A percentile compares a stretch with the other conserved stretches of the same genome.
These are phyloP conservation scores for Drosophila equinoxialis DNA, from an alignment of 1,140 invertebrate species.

Conservation along the genomic window DNA sequence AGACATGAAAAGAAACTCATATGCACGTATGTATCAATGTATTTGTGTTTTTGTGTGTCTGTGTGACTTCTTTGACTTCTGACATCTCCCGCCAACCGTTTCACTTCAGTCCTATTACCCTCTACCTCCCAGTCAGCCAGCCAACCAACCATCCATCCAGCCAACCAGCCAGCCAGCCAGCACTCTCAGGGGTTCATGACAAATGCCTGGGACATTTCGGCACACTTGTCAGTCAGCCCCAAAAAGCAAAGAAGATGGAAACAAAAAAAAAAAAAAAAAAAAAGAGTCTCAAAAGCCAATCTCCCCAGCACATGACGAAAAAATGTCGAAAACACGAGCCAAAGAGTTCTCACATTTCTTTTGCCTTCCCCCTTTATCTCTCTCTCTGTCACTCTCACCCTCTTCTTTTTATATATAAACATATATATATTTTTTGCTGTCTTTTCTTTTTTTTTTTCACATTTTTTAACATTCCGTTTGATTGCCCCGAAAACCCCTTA, in stretches of 20 bases:
- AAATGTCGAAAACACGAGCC: conserved; percentile 18
- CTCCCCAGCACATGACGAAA: conserved; percentile 36
- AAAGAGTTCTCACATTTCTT: conserved; percentile 30
- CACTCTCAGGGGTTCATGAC: conserved; percentile 45
- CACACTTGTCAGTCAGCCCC: conserved; percentile 49
- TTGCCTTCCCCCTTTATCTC: not conserved
- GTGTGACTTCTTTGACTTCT: conserved; percentile 43
- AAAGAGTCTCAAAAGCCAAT: conserved; percentile 40
- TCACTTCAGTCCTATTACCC: conserved; percentile 15
- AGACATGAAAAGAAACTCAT: conserved; percentile 6
- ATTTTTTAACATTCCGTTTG: conserved; percentile 64
- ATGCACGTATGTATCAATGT: conserved; percentile 38
- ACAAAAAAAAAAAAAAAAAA: not conserved
- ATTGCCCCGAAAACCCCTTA: conserved; percentile 33
- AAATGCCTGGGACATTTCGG: conserved; percentile 64
- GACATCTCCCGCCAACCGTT: conserved; percentile 18
- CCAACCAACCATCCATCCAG: not conserved
- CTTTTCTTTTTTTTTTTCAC: not conserved
- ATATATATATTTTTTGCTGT: conserved; percentile 19
- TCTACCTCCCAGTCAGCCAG: too few relatives aligned
- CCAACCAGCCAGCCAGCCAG: too few relatives aligned
- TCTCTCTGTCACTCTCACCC: not conserved
- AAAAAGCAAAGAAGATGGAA: conserved; percentile 23
- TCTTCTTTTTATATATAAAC: not conserved
- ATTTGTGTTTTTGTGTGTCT: conserved; percentile 23